phyloP scores from a whole-genome alignment of 1,140 invertebrate species.

The Epicauta chinensis region DNA sequence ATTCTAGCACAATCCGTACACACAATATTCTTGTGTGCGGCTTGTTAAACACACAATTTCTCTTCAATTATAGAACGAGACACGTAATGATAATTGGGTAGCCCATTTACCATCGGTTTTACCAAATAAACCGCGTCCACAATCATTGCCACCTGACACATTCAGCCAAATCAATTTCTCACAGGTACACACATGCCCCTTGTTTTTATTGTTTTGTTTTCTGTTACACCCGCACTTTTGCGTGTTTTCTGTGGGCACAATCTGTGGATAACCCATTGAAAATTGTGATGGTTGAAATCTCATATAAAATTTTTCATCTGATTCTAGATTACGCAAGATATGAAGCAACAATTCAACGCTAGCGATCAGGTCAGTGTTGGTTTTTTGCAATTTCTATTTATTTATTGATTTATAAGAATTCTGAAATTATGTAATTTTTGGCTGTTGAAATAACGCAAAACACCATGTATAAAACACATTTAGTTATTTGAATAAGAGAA shows the following conservation, averaged over 20 bases:
- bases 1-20: background rate
- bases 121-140: conserved; percentile 24
- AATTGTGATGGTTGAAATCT: background rate
- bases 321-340: conserved; percentile 22
- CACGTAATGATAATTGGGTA: conserved; percentile 24
- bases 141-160: conserved; percentile 21
- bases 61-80: background rate
- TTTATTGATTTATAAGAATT: background rate
- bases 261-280: too few relatives aligned
- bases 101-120: conserved; percentile 25
- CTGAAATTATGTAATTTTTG: background rate
- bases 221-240: too few relatives aligned
- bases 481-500: background rate
- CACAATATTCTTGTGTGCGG: background rate
- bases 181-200: conserved; percentile 14
- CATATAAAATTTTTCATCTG: conserved; percentile 4
- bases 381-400: background rate
- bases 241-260: too few relatives aligned
- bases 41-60: background rate
- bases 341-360: conserved; percentile 11
- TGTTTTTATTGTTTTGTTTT: too few relatives aligned
- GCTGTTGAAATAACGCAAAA: background rate
- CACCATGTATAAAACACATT: background rate
- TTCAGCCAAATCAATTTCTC: conserved; percentile 13
- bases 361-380: conserved; percentile 17